Evolutionary conservation across 2,113 vertebrate species (phyloP).

Genomic region (Tachuris rubrigastra): DNA sequence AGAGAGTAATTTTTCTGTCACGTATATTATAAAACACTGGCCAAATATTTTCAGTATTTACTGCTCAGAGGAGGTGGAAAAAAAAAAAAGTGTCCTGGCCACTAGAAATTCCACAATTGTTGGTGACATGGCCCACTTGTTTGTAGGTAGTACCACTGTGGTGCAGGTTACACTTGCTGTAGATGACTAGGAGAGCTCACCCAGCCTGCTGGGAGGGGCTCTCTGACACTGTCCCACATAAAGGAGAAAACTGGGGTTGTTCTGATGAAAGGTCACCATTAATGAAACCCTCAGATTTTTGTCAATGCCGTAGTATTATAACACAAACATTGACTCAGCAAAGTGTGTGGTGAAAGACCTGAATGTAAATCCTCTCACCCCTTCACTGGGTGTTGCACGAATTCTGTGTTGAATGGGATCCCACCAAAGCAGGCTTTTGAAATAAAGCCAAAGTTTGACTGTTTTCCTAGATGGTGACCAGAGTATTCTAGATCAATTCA

Average conservation of each 20-base stretch:
- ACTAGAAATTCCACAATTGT: neutral
- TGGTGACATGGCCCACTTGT: neutral
- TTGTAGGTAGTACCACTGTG: neutral
- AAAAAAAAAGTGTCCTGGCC: neutral
- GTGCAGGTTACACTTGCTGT: neutral
- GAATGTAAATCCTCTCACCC: rapidly evolving
- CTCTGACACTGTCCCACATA: neutral
- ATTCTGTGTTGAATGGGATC: neutral
- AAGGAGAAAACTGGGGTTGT: neutral
- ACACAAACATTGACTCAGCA: neutral
- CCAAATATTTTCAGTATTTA: neutral
- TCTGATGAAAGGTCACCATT: neutral
- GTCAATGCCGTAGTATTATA: neutral
- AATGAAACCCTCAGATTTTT: neutral
- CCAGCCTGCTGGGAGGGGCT: neutral
- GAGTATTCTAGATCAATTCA: neutral
- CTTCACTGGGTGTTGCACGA: neutral
- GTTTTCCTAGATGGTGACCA: neutral
- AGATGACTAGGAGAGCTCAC: neutral
- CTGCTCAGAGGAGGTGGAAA: neutral
- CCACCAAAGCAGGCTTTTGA: neutral
- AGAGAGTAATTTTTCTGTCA: neutral
- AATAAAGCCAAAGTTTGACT: neutral
- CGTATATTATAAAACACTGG: neutral
- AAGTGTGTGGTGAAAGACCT: neutral